These are phyloP conservation scores for Trisateles emortualis DNA, from an alignment of 2,888 invertebrate genomes.

Conservation along the genomic window DNA sequence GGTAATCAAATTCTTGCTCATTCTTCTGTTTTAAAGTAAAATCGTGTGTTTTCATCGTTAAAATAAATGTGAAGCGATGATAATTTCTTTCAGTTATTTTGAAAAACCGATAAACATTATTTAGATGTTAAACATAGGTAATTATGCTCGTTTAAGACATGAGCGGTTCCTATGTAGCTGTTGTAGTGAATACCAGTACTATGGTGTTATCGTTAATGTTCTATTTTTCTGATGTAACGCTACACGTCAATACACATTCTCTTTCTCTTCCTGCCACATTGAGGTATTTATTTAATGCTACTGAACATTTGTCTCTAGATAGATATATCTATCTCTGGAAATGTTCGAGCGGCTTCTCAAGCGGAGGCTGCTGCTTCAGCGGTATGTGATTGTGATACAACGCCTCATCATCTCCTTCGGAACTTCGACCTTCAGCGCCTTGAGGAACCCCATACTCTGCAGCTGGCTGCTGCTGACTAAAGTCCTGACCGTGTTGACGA, in stretches of 20 bases:
- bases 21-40: too few species aligned
- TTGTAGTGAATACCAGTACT: neutral
- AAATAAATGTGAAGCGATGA: too few species aligned
- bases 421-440: slow-evolving; percentile 75
- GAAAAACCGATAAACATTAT: too few species aligned
- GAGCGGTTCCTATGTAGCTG: too few species aligned
- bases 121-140: too few species aligned
- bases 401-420: slow-evolving; percentile 58
- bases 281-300: slow-evolving; percentile 40
- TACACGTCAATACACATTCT: neutral
- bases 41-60: too few species aligned
- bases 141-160: too few species aligned
- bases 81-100: too few species aligned
- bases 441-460: slow-evolving; percentile 72
- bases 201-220: neutral
- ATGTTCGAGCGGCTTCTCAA: slow-evolving; percentile 78
- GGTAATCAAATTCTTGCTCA: too few species aligned
- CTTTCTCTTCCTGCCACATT: slow-evolving; percentile 10
- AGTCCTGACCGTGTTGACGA: slow-evolving; percentile 46
- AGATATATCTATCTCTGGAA: slow-evolving; percentile 63
- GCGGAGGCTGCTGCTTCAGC: slow-evolving; percentile 76
- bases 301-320: slow-evolving; percentile 19
- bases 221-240: neutral
- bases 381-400: slow-evolving; percentile 80
- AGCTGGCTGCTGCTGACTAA: slow-evolving; percentile 52